Base-by-base conservation (phyloP, 30 jellyfish, hydroid and myxozoan genomes). In the Catostylus mosaicus region DNA sequence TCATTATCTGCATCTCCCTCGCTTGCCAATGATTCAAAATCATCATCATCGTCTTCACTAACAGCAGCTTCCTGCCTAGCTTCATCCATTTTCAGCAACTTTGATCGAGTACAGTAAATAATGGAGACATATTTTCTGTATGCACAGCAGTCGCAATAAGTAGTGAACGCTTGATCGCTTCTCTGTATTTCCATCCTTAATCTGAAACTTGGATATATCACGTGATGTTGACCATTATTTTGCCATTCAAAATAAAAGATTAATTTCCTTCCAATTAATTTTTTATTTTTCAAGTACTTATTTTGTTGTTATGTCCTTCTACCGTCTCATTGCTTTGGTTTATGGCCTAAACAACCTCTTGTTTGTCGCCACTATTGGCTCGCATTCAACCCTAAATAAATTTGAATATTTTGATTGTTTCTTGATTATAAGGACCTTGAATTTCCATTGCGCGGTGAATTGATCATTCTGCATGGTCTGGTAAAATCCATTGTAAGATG, bases 91-190 rank as follows among this genome's bases (percentile, higher is more conserved):
- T 19, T 74, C 63, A 54, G 30, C 31, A 19, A 7, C 19, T 26
- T 60, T 31, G 73, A 59, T 40, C 75, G 74, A 3, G 24, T 11
- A 32, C 85, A 74, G 56, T 46, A 47, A 29, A 74, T 18, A 31
- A 74, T 22, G 61, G 85, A 19, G 85, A 74, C 85, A 74, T 33
- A 43, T 51, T 33, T 74, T 22, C 19, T 37, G 29, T 68, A 33
- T n/a, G 11, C 71, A 59, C 7, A 3, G 67, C 67, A 52, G 30
- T 52, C 18, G 71, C 71, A 7, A 59, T 59, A 22, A 2, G 71
- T 19, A 59, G 71, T 68, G 80, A 68, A 68, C 26, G 80, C 80
- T 40, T 65, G 54, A 65, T 33, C 26, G 80, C 80, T 35, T 37
- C 35, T 37, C 65, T 35, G 34, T 37, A 19, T 30, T 36, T 36